A percentile compares a stretch with the other conserved stretches of the same genome.
Evolutionary conservation across 2,113 vertebrate species (phyloP).

Genomic region (Pipa parva): DNA sequence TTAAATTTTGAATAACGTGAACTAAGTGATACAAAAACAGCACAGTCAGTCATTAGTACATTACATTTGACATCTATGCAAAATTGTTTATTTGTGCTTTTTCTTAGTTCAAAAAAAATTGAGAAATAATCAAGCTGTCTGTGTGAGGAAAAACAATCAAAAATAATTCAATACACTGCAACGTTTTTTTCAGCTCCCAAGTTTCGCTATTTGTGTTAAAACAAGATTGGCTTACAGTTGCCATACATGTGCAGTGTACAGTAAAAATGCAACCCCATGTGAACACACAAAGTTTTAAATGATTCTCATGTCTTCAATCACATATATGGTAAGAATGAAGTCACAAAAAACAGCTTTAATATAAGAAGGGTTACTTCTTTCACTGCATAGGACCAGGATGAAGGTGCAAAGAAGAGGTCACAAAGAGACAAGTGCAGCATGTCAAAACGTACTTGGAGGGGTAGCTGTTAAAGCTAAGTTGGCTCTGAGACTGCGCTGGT

Average conservation of each 20-base stretch:
- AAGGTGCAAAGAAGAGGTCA: slow-evolving; percentile 2
- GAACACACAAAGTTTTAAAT: slow-evolving; percentile 20
- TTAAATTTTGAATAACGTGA: too few relatives aligned
- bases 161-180: too few relatives aligned
- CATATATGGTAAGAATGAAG: slow-evolving; percentile 19
- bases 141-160: not conserved
- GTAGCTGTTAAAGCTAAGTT: slow-evolving; percentile 73
- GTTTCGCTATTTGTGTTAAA: too few relatives aligned
- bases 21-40: not conserved
- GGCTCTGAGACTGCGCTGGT: slow-evolving; percentile 70
- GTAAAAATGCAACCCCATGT: slow-evolving; percentile 23
- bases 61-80: not conserved
- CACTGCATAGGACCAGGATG: slow-evolving; percentile 14
- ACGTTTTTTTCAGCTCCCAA: too few relatives aligned
- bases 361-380: slow-evolving; percentile 3
- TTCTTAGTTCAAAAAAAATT: not conserved
- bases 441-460: slow-evolving; percentile 74
- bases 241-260: slow-evolving; percentile 20
- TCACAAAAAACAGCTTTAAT: slow-evolving; percentile 18
- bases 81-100: not conserved
- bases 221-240: not conserved
- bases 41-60: not conserved
- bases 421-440: slow-evolving; percentile 6
- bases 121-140: not conserved
- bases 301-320: slow-evolving; percentile 8